phyloP scores from a whole-genome alignment of 2,113 vertebrate species.

The Pseudopodoces humilis region DNA sequence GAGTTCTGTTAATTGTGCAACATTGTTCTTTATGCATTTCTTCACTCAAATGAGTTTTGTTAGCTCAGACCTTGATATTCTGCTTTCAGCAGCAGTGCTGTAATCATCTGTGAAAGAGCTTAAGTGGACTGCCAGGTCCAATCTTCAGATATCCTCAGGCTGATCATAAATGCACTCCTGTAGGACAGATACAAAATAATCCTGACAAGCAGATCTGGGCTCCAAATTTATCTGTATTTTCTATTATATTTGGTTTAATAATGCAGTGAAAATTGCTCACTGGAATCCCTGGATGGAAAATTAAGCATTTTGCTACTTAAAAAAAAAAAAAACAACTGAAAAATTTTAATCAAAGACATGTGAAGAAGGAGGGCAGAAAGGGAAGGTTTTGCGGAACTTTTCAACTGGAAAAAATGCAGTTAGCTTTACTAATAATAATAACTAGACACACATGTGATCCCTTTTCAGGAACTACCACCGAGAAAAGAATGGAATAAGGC shows the following conservation, averaged over 20 bases:
- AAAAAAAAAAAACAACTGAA: background rate
- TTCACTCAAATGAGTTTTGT: background rate
- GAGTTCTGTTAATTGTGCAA: background rate
- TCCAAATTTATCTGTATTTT: background rate
- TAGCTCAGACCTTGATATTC: background rate
- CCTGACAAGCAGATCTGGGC: background rate
- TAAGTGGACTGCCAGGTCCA: background rate
- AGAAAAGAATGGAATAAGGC: background rate
- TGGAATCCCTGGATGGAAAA: background rate
- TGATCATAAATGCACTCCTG: background rate
- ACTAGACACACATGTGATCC: background rate
- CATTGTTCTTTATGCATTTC: background rate
- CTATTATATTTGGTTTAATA: background rate
- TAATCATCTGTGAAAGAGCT: constrained; percentile 15
- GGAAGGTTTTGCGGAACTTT: background rate
- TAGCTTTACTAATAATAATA: background rate
- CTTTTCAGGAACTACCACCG: background rate
- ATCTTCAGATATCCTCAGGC: background rate
- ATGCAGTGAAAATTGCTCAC: background rate
- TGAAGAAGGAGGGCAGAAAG: background rate
- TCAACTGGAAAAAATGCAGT: constrained; percentile 14
- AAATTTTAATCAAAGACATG: background rate
- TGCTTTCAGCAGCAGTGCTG: background rate
- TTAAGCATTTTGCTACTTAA: background rate
- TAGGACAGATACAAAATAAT: background rate